Percentiles rank a stretch among this genome's conserved stretches.
Evolutionary conservation across 2,113 vertebrate species (phyloP).

Genomic region (Oryzias celebensis): DNA sequence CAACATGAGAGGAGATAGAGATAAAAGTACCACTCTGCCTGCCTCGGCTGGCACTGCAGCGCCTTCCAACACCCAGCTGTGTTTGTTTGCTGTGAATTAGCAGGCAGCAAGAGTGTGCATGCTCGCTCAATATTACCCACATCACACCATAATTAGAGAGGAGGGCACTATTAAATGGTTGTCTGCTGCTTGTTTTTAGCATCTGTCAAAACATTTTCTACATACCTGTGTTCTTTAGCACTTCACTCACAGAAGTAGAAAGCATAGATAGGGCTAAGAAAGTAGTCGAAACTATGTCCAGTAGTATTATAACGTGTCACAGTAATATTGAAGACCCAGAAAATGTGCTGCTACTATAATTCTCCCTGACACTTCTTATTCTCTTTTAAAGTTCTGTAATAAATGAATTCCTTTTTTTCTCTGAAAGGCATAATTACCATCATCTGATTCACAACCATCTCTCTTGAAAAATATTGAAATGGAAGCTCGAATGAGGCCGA

Average conservation of each 20-base stretch:
- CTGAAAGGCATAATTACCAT: conserved; percentile 37
- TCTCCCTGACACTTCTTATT: conserved; percentile 5
- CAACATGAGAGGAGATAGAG: conserved; percentile 43
- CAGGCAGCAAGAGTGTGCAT: conserved; percentile 69
- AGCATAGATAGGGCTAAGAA: conserved; percentile 5
- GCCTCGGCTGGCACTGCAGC: conserved; percentile 55
- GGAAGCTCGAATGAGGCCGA: conserved; percentile 26
- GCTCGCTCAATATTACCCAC: conserved; percentile 67
- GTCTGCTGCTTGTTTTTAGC: conserved; percentile 45
- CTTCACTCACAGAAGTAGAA: conserved; percentile 1
- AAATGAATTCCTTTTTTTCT: conserved; percentile 18
- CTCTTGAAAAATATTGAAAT: conserved; percentile 17
- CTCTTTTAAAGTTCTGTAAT: conserved; percentile 31
- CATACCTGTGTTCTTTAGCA: conserved; percentile 20
- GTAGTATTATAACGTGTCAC: conserved; percentile 11
- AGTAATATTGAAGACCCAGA: conserved; percentile 10
- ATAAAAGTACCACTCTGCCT: conserved; percentile 42
- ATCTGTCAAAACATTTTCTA: conserved; percentile 48
- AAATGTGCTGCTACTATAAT: conserved; percentile 14
- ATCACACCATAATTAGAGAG: conserved; percentile 69
- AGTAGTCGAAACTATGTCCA: neutral
- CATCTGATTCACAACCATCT: conserved; percentile 17
- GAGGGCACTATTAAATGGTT: conserved; percentile 64
- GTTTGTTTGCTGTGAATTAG: conserved; percentile 77
- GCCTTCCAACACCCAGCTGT: conserved; percentile 74